Evolutionary conservation across 2,888 invertebrate genomes (phyloP).

Genomic region (Tuberolachnus salignus): DNA sequence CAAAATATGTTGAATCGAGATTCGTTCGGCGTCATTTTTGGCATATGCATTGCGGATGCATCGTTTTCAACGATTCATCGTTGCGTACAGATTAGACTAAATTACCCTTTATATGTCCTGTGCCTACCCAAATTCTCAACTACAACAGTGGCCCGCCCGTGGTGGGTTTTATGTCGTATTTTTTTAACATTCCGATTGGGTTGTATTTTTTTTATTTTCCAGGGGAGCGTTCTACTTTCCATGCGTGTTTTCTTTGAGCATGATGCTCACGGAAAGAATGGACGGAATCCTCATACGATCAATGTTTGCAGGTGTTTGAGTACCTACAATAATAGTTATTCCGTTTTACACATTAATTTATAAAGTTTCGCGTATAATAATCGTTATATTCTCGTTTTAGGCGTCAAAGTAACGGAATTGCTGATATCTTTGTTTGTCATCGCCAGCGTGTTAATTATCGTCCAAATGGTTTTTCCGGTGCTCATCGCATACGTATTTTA

Average conservation of each 20-base stretch:
- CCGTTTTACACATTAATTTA: neutral
- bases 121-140: too few species aligned
- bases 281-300: slow-evolving; percentile 36
- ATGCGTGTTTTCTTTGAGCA: neutral
- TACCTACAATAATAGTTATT: too few species aligned
- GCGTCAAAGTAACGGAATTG: slow-evolving; percentile 37
- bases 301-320: slow-evolving; percentile 27
- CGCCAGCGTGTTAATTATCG: neutral
- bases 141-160: too few species aligned
- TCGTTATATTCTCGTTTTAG: neutral
- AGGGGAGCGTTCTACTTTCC: slow-evolving; percentile 21
- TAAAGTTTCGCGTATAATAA: neutral
- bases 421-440: slow-evolving; percentile 31
- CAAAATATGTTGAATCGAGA: too few species aligned
- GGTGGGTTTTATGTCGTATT: too few species aligned
- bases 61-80: too few species aligned
- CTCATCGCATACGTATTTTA: slow-evolving; percentile 11
- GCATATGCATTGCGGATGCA: too few species aligned
- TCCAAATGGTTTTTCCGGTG: neutral
- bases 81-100: too few species aligned
- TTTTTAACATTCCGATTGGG: too few species aligned
- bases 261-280: slow-evolving; percentile 44
- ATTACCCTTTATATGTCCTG: too few species aligned
- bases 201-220: slow-evolving; percentile 15
- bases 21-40: too few species aligned